Evolutionary conservation across 2,888 invertebrate species (phyloP).

Genomic region (Sinotaia quadrata): DNA sequence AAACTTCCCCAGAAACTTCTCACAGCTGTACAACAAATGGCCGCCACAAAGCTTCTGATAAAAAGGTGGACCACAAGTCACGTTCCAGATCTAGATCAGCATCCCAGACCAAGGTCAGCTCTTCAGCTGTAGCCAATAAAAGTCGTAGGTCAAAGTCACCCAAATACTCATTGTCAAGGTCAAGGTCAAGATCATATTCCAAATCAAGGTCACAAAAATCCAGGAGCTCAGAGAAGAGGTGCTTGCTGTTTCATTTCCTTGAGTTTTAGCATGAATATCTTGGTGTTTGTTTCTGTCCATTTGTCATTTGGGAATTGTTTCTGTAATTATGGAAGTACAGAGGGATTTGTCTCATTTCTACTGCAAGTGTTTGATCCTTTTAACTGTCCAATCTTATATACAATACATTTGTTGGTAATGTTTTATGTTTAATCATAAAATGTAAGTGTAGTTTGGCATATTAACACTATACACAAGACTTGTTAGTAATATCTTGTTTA

Average conservation of each 20-base stretch:
- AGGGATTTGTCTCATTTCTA: too few relatives aligned
- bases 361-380: too few relatives aligned
- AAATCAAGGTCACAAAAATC: slow-evolving; percentile 20
- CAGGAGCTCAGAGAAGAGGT: slow-evolving; percentile 21
- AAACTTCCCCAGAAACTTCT: not conserved
- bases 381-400: too few relatives aligned
- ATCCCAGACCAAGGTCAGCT: not conserved
- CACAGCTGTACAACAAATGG: slow-evolving; percentile 1
- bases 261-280: too few relatives aligned
- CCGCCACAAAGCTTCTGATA: not conserved
- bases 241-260: not conserved
- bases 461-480: too few relatives aligned
- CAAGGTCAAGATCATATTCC: slow-evolving; percentile 12
- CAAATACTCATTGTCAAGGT: slow-evolving; percentile 10
- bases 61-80: not conserved
- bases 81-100: not conserved
- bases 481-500: too few relatives aligned
- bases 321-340: too few relatives aligned
- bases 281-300: too few relatives aligned
- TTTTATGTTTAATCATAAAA: too few relatives aligned
- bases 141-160: slow-evolving; percentile 17
- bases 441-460: too few relatives aligned
- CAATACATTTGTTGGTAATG: too few relatives aligned
- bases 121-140: not conserved
- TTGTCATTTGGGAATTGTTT: too few relatives aligned